Evolutionary conservation across 2,797 vertebrate genomes (phyloP).

Genomic region (Meriones psammophilus): DNA sequence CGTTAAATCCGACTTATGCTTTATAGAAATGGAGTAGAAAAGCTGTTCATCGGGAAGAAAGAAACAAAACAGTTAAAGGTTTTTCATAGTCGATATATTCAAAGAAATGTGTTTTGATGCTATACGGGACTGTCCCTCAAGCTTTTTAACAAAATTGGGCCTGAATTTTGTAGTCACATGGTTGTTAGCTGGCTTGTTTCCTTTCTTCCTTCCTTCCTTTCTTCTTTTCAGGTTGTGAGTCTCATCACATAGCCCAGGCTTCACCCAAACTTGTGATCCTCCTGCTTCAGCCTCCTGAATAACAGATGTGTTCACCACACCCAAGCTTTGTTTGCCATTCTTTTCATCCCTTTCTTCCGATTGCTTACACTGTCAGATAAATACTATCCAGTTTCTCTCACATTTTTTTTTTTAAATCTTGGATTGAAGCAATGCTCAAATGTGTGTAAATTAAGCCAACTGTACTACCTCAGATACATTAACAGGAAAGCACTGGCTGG

Average conservation of each 20-base stretch:
- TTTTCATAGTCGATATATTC: constrained; percentile 12
- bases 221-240: not conserved
- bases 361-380: not conserved
- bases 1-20: constrained; percentile 60
- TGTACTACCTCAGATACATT: constrained; percentile 52
- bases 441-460: constrained; percentile 62
- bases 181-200: not conserved
- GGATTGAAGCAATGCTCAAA: constrained; percentile 20
- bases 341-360: not conserved
- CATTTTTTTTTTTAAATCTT: not conserved
- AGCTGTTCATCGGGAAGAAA: constrained; percentile 3
- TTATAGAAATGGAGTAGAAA: constrained; percentile 34
- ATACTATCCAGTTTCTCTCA: not conserved
- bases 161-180: not conserved
- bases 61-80: not conserved
- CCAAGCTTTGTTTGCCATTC: not conserved
- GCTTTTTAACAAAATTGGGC: not conserved
- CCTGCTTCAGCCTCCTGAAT: not conserved
- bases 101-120: not conserved
- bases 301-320: not conserved
- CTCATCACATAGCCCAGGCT: not conserved
- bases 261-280: not conserved
- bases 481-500: constrained; percentile 21
- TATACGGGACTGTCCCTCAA: constrained; percentile 17
- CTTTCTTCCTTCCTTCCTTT: accelerated